Evolutionary conservation across 2,888 invertebrate genomes (phyloP).

Genomic region (Aproaerema taeniolella): DNA sequence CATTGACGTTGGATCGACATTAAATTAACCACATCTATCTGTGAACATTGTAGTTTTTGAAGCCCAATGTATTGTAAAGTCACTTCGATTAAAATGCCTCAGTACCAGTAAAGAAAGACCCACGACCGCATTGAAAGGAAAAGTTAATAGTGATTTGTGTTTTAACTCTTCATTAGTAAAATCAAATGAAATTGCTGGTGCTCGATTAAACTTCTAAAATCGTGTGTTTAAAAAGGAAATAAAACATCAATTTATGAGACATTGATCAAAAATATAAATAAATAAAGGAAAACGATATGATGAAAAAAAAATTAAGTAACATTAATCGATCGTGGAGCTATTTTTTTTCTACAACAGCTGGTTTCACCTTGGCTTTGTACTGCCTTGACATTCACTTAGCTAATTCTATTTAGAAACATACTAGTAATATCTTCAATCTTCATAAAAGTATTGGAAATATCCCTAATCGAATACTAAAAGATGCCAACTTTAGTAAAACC

Average conservation of each 20-base stretch:
- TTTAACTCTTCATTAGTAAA: slow-evolving; percentile 38
- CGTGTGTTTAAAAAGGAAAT: slow-evolving; percentile 25
- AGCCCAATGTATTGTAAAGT: slow-evolving; percentile 31
- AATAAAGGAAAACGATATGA: slow-evolving; percentile 41
- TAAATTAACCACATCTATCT: slow-evolving; percentile 29
- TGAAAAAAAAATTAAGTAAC: slow-evolving; percentile 36
- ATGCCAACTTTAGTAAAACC: too few species aligned
- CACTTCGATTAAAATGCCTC: slow-evolving; percentile 24
- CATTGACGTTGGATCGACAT: slow-evolving; percentile 48
- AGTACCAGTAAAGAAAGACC: slow-evolving; percentile 35
- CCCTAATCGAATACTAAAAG: too few species aligned
- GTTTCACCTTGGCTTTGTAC: slow-evolving; percentile 25
- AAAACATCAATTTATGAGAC: slow-evolving; percentile 38
- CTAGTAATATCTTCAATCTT: not conserved
- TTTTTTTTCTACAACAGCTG: slow-evolving; percentile 73
- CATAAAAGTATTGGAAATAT: too few species aligned
- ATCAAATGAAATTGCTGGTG: slow-evolving; percentile 33
- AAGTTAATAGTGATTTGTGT: slow-evolving; percentile 32
- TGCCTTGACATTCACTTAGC: slow-evolving; percentile 10
- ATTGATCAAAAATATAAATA: slow-evolving; percentile 45
- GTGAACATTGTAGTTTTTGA: slow-evolving; percentile 35
- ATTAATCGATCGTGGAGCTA: slow-evolving; percentile 56
- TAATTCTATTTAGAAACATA: not conserved
- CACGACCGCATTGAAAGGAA: slow-evolving; percentile 44
- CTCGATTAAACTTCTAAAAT: slow-evolving; percentile 26